Evolutionary conservation across 2,113 vertebrate species (phyloP).

Genomic region (Gadus chalcogrammus): DNA sequence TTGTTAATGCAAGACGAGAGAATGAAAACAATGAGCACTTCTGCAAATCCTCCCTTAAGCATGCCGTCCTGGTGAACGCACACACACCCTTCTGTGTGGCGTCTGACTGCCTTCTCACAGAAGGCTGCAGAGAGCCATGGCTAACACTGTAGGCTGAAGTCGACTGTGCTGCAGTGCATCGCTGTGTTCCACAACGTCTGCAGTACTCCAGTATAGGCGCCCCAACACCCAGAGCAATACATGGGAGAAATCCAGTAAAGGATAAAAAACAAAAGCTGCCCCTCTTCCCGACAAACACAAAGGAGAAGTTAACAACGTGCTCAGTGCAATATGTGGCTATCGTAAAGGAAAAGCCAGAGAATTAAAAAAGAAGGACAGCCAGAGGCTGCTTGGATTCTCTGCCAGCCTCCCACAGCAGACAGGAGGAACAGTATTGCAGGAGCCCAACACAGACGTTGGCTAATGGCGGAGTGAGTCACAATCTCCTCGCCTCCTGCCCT

Average conservation of each 20-base stretch:
- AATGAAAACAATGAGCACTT: not conserved
- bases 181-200: too few species aligned
- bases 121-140: not conserved
- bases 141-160: not conserved
- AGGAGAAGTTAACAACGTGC: slow-evolving; percentile 27
- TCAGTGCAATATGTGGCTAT: slow-evolving; percentile 7
- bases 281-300: not conserved
- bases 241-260: too few species aligned
- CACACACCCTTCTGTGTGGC: not conserved
- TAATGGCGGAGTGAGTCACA: slow-evolving; percentile 3
- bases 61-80: too few species aligned
- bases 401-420: slow-evolving; percentile 14
- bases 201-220: too few species aligned
- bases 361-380: too few species aligned
- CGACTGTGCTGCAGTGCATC: too few species aligned
- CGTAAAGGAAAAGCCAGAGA: too few species aligned
- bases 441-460: not conserved
- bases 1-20: not conserved
- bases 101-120: slow-evolving; percentile 8
- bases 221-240: too few species aligned
- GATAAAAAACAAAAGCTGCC: too few species aligned
- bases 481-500: not conserved
- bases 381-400: too few species aligned
- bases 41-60: too few species aligned
- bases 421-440: not conserved